phyloP scores from a whole-genome alignment of 30 jellyfish, hydroid and myxozoan species.

The Cassiopea xamachana region DNA sequence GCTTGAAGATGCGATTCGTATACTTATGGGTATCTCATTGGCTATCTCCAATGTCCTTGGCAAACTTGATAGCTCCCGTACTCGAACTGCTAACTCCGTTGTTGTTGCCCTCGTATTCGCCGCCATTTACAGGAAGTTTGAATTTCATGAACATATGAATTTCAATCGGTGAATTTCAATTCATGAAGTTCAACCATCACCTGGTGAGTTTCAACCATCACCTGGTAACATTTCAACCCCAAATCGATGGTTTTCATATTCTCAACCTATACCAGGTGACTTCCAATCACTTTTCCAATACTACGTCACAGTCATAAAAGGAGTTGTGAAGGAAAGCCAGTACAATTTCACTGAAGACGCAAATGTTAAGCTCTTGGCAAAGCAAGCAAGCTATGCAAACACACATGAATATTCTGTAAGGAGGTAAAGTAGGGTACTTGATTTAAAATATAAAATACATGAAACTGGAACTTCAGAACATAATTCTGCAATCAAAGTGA shows the following conservation, averaged over 20 bases:
- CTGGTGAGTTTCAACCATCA: not conserved
- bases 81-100: too few species aligned
- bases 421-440: not conserved
- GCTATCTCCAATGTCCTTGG: conserved; percentile 19
- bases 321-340: too few species aligned
- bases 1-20: conserved; percentile 39
- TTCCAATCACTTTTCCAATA: conserved; percentile 3
- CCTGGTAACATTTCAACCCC: conserved; percentile 4
- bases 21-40: conserved; percentile 17
- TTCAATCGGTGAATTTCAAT: conserved; percentile 3
- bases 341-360: not conserved
- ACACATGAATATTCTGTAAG: not conserved
- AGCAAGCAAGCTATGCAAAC: not conserved
- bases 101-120: too few species aligned
- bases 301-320: too few species aligned
- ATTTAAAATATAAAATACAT: not conserved
- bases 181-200: not conserved
- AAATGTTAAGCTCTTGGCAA: not conserved
- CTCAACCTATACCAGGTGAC: conserved; percentile 9
- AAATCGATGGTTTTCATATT: not conserved
- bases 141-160: not conserved
- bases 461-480: not conserved
- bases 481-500: not conserved
- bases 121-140: too few species aligned
- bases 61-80: too few species aligned